A percentile compares a stretch with the other conserved stretches of the same genome.
These are phyloP conservation scores for Pseudomugil gertrudae DNA, from an alignment of 2,797 vertebrate species.

Conservation along the genomic window DNA sequence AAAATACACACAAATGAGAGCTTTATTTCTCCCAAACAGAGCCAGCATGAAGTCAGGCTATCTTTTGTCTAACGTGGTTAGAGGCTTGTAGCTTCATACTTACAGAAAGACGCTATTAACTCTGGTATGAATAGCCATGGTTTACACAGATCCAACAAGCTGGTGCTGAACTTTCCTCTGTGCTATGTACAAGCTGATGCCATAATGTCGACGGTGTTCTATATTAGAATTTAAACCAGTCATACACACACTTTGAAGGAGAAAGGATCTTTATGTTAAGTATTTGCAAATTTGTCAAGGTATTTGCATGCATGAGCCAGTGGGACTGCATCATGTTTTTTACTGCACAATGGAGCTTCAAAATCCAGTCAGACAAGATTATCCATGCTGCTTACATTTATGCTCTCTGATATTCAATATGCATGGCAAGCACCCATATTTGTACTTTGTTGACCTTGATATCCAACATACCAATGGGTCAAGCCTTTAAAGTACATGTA, in stretches of 20 bases:
- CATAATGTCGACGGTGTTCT: neutral
- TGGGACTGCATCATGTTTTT: slow-evolving; percentile 1
- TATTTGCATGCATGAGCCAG: slow-evolving; percentile 47
- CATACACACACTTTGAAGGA: neutral
- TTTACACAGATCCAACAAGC: neutral
- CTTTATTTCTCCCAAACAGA: neutral
- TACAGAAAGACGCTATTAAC: neutral
- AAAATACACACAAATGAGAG: neutral
- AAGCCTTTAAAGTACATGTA: neutral
- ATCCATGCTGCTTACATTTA: neutral
- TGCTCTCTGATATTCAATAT: neutral
- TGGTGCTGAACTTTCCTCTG: neutral
- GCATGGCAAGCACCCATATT: too few species aligned
- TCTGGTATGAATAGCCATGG: neutral
- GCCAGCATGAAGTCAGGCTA: neutral
- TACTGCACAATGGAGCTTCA: neutral
- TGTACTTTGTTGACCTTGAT: neutral
- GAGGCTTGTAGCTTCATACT: neutral
- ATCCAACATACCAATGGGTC: neutral
- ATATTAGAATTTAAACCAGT: slow-evolving; percentile 31
- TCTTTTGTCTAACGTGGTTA: accelerated
- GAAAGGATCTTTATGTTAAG: slow-evolving; percentile 18
- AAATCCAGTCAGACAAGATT: slow-evolving; percentile 18
- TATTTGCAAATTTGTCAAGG: slow-evolving; percentile 25
- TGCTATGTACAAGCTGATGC: neutral